A percentile compares a stretch with the other conserved stretches of the same genome.
Conservation (phyloP, 1,140 invertebrate genomes). For the Harlomillsia oculata region DNA sequence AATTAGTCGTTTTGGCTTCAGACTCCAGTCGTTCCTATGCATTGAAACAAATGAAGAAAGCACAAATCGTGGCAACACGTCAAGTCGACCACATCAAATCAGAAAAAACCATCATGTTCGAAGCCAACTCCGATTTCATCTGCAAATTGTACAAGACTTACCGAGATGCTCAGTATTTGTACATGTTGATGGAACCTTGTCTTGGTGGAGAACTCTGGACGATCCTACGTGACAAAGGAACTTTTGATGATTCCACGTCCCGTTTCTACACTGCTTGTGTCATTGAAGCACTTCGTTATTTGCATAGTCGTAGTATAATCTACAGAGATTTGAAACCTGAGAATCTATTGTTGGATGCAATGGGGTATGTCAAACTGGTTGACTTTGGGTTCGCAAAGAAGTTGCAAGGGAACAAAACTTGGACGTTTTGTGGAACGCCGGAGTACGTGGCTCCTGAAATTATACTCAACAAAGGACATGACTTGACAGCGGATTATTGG, state of each 20-base stretch:
- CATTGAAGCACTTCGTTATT: slow-evolving; percentile 80
- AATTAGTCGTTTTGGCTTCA: slow-evolving; percentile 79
- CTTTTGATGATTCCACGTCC: slow-evolving; percentile 73
- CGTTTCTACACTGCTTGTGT: slow-evolving; percentile 84
- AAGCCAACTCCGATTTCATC: slow-evolving; percentile 73
- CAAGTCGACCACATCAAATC: slow-evolving; percentile 87
- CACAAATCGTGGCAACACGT: slow-evolving; percentile 77
- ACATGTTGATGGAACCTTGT: slow-evolving; percentile 93
- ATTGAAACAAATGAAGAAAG: slow-evolving; percentile 97
- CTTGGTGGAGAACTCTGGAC: slow-evolving; percentile 97
- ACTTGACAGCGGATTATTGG: slow-evolving; percentile 95
- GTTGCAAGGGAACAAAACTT: slow-evolving; percentile 72
- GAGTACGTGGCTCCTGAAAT: slow-evolving; percentile 56
- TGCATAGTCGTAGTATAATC: slow-evolving; percentile 77
- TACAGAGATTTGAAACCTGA: slow-evolving; percentile 93
- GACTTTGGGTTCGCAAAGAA: slow-evolving; percentile 96
- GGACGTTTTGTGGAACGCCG: slow-evolving; percentile 95
- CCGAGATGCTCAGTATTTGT: slow-evolving; percentile 88
- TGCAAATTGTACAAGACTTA: slow-evolving; percentile 83
- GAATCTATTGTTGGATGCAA: slow-evolving; percentile 75
- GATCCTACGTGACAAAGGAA: slow-evolving; percentile 65
- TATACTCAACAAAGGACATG: slow-evolving; percentile 86
- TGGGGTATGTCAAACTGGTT: slow-evolving; percentile 86
- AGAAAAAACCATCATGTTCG: slow-evolving; percentile 82
- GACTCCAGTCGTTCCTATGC: slow-evolving; percentile 79